These are phyloP conservation scores for human (Homo sapiens) DNA, from an alignment of 2,113 vertebrate genomes.

Conservation along the genomic window DNA sequence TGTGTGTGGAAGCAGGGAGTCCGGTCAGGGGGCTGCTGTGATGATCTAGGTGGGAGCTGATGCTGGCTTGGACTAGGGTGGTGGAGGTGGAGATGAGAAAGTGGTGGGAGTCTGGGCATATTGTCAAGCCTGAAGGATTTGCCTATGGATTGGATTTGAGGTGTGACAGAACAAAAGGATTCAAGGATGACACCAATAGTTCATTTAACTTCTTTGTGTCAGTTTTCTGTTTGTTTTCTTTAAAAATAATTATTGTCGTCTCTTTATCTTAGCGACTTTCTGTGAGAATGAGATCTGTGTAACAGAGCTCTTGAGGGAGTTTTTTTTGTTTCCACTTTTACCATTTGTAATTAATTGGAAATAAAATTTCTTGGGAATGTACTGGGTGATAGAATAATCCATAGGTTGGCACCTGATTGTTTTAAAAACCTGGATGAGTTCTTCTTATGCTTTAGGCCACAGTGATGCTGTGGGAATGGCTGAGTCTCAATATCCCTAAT, in stretches of 20 bases:
- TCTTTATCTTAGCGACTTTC: neutral
- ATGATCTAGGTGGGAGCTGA: neutral
- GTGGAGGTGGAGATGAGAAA: neutral
- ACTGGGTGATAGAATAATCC: neutral
- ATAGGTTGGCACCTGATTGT: neutral
- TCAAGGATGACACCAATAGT: neutral
- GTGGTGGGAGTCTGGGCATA: neutral
- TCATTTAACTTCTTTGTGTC: neutral
- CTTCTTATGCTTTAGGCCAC: neutral
- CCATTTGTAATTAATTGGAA: neutral
- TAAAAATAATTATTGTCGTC: neutral
- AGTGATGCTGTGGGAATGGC: neutral
- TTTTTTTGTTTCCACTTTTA: constrained; percentile 21
- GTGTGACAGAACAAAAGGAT: neutral
- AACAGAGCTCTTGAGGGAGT: neutral
- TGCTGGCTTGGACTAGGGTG: neutral
- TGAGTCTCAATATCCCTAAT: neutral
- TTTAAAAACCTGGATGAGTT: constrained; percentile 3
- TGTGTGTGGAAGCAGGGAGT: neutral
- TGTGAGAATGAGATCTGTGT: neutral
- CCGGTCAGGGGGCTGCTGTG: neutral
- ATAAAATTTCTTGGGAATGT: constrained; percentile 23
- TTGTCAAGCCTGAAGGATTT: constrained; percentile 26
- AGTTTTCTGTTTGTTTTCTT: neutral
- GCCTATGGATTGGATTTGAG: neutral